Evolutionary conservation across 2,888 invertebrate species (phyloP), one percentile per base, ranked within the genome.

Genomic region (Scelioninae gen. 1): DNA sequence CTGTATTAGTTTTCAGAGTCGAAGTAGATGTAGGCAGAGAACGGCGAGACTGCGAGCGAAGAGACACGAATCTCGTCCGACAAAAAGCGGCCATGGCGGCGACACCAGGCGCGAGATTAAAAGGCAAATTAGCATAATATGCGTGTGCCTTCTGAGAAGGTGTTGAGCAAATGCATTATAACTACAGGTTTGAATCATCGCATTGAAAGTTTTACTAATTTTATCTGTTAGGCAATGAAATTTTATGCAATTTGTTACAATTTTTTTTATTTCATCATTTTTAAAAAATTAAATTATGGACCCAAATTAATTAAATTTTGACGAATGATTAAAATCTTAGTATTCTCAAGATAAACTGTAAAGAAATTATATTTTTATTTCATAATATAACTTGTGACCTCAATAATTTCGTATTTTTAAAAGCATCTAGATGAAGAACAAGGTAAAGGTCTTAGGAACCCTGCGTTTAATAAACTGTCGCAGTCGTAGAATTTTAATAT

Each of bases 381-480:
- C 23, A 23, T 1, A 2, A 23, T 23, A 23, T 23, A 23, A 23
- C 1, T 2, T 23, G 1, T 23, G 23, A 1, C 23, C 4, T 23
- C 23, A 23, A 23, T 23, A 23, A 23, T 2, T 23, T 23, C 4
- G 23, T 23, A 23, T 23, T 2, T 23, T 23, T 23, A 23, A 23
- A 23, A 23, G 23, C 23, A 23, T 23, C 1, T 23, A 23, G 23
- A 23, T 23, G 23, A 23, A 23, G 23, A 23, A 2, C 23, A 23
- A 23, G 23, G 23, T 23, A 23, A 23, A 23, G 23, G 23, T 23
- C 23, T 23, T 23, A 23, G 31, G 71, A 5, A 89, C 89, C 89
- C 88, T 88, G 87, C 89, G 88, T 92, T 91, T 91, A 91, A 91
- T 92, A 92, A 92, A 91, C 90, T 90, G 90, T 90, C 91, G 87